These are phyloP conservation scores for Falcaria lacertinaria DNA, from an alignment of 2,888 invertebrate genomes.

Conservation along the genomic window DNA sequence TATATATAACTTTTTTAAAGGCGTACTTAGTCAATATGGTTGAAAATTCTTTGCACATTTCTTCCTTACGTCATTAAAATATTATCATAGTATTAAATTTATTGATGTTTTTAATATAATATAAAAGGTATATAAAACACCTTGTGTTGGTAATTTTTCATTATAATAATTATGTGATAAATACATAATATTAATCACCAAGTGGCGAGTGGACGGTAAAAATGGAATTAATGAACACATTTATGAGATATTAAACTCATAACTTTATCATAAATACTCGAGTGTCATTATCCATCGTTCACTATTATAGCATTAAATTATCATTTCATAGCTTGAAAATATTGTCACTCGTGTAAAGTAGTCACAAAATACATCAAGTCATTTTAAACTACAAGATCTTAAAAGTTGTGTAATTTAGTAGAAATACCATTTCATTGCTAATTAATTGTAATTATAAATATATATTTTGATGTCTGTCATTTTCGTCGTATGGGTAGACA, in stretches of 20 bases:
- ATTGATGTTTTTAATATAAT: slow-evolving; percentile 19
- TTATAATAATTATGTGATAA: too few relatives aligned
- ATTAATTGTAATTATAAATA: neutral
- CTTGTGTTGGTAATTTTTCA: too few relatives aligned
- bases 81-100: slow-evolving; percentile 57
- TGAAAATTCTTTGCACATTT: neutral
- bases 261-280: too few relatives aligned
- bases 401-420: slow-evolving; percentile 10
- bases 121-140: too few relatives aligned
- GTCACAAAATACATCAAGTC: slow-evolving; percentile 26
- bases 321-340: slow-evolving; percentile 15
- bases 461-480: too few relatives aligned
- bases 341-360: slow-evolving; percentile 17
- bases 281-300: too few relatives aligned
- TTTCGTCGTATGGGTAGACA: neutral
- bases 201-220: too few relatives aligned
- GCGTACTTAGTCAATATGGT: too few relatives aligned
- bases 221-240: too few relatives aligned
- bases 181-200: too few relatives aligned
- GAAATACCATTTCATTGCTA: slow-evolving; percentile 2
- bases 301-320: slow-evolving; percentile 16
- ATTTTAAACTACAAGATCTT: slow-evolving; percentile 18
- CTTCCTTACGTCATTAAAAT: neutral
- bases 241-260: too few relatives aligned
- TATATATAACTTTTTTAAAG: too few relatives aligned